Percentiles rank a stretch among this genome's conserved stretches.
phyloP scores from a whole-genome alignment of 2,888 invertebrate genomes.

The Dascillus cervinus region DNA sequence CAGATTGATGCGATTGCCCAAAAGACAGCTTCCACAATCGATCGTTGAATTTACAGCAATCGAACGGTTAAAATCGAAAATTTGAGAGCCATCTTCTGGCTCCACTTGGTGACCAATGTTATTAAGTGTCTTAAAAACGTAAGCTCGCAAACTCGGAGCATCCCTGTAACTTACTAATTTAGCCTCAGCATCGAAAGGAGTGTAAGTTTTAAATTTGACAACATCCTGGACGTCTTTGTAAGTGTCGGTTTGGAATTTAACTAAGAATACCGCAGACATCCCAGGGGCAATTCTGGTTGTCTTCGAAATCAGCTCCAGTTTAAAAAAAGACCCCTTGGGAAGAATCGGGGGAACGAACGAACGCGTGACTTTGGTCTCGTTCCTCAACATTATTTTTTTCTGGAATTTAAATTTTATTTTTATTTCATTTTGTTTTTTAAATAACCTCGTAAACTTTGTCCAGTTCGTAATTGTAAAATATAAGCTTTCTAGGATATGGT shows the following conservation, averaged over 20 bases:
- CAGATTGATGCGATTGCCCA: constrained; percentile 33
- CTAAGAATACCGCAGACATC: constrained; percentile 33
- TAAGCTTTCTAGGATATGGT: constrained; percentile 28
- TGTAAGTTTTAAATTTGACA: constrained; percentile 30
- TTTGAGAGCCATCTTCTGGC: not conserved
- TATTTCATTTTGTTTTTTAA: constrained; percentile 1
- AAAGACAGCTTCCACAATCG: constrained; percentile 41
- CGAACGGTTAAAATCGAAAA: constrained; percentile 17
- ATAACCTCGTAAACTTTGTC: constrained; percentile 33
- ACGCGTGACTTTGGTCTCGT: constrained; percentile 27
- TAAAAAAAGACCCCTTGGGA: constrained; percentile 30
- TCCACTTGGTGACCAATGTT: not conserved
- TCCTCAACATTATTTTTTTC: constrained; percentile 26
- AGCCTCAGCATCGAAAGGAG: constrained; percentile 29
- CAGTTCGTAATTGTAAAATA: constrained; percentile 36
- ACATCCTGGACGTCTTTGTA: constrained; percentile 32
- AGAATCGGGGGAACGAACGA: constrained; percentile 27
- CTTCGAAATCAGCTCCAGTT: constrained; percentile 22
- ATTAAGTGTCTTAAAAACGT: constrained; percentile 22
- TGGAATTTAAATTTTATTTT: constrained; percentile 9
- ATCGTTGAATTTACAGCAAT: constrained; percentile 34
- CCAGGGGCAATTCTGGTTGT: constrained; percentile 37
- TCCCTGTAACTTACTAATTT: constrained; percentile 31
- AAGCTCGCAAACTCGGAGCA: constrained; percentile 35
- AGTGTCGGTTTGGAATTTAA: constrained; percentile 33